Evolutionary conservation across 2,113 vertebrate genomes (phyloP), one percentile per base, ranked within the genome.

Genomic region (Psilopsiagon aurifrons): DNA sequence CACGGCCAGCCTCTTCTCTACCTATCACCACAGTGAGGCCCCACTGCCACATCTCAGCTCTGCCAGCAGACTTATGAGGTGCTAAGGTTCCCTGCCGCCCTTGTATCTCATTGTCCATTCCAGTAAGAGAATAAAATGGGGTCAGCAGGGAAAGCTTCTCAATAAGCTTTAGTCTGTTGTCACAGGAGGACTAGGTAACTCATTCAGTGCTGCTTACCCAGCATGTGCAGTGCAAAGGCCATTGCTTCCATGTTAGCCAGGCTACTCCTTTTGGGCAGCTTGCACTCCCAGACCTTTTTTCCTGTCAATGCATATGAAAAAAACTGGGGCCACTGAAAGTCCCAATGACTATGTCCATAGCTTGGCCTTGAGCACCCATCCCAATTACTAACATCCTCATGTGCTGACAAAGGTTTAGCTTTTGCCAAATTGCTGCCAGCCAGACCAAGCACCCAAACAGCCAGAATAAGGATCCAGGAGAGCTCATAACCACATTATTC

Each of bases 21-120:
- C 13, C 51, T 69, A n/a, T 23, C 14, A 29, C n/a, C 60, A 12
- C 0, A 0, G 4, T 4, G n/a, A 41, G 57, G 39, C 20, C 55
- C 29, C 31, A 2, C 5, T 5, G 27, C 19, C 44, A 33, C 41
- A 41, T 66, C 62, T 54, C 2, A 1, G 18, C 54, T 83, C 55
- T 2, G 4, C 18, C 37, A 62, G 57, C 8, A 54, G 13, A 7
- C 9, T 11, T 20, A 1, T 2, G 16, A 60, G 19, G 1, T 27
- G 16, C 33, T 64, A 39, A 46, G 44, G 16, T 19, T 74, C 76
- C 37, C 74, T 64, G 9, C 25, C 84, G 33, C 22, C 37, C 24
- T 68, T 35, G 3, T 8, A 18, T 69, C n/a, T 39, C 39, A 15
- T 0, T 62, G 43, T 35, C 33, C 37, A 37, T 64, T 59, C 19